Conservation (phyloP, 1,140 invertebrate genomes). For the Zaprionus inermis region DNA sequence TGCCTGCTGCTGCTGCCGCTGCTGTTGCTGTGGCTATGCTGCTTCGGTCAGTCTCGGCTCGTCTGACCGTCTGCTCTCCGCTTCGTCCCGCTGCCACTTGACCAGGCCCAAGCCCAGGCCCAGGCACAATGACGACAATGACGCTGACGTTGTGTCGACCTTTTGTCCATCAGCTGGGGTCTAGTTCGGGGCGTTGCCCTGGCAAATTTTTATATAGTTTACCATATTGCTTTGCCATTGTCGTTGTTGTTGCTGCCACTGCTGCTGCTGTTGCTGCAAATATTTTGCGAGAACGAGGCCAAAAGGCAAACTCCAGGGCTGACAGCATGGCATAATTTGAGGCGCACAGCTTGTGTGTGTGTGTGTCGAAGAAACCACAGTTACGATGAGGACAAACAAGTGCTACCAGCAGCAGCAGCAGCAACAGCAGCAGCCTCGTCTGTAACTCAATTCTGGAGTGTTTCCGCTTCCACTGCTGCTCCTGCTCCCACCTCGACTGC, state of each 20-base stretch:
- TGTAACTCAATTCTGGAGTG: slow-evolving; percentile 70
- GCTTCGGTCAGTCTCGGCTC: slow-evolving; percentile 6
- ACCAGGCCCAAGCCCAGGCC: slow-evolving; percentile 66
- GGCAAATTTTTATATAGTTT: slow-evolving; percentile 80
- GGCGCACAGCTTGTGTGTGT: slow-evolving; percentile 52
- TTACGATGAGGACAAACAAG: slow-evolving; percentile 37
- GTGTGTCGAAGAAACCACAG: slow-evolving; percentile 21
- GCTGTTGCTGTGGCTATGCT: slow-evolving; percentile 31
- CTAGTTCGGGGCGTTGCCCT: slow-evolving; percentile 38
- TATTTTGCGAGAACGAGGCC: slow-evolving; percentile 70
- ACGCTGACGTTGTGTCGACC: slow-evolving; percentile 72
- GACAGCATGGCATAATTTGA: slow-evolving; percentile 67
- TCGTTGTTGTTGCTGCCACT: slow-evolving; percentile 43
- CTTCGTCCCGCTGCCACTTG: slow-evolving; percentile 56
- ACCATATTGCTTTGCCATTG: slow-evolving; percentile 72
- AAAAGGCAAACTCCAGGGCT: slow-evolving; percentile 68
- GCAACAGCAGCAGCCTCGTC: slow-evolving; percentile 28
- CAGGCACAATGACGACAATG: slow-evolving; percentile 76
- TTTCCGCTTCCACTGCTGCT: slow-evolving; percentile 11
- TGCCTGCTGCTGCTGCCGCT: slow-evolving; percentile 20
- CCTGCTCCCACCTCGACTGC: background rate
- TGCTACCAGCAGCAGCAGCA: slow-evolving; percentile 33
- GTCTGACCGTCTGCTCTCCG: background rate
- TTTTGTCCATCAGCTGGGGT: slow-evolving; percentile 65
- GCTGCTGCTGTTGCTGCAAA: slow-evolving; percentile 53